phyloP scores from a whole-genome alignment of 2,113 vertebrate genomes.

The Pygoscelis adeliae region DNA sequence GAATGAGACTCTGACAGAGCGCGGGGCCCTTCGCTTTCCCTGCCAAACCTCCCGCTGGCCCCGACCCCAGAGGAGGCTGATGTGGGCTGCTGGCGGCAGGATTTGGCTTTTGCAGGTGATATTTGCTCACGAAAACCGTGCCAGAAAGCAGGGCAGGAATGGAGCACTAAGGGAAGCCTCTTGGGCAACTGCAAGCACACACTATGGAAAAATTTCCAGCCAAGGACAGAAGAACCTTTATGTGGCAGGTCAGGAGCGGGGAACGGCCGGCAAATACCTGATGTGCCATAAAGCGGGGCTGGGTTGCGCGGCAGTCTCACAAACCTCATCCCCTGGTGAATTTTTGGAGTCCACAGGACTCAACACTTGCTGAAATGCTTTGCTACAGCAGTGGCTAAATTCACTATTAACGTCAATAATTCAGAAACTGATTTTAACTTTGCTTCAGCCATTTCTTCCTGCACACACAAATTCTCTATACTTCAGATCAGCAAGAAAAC shows the following conservation, averaged over 20 bases:
- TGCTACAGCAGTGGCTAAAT: not conserved
- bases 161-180: not conserved
- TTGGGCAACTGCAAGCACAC: not conserved
- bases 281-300: not conserved
- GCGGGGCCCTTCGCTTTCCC: rapidly evolving
- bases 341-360: not conserved
- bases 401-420: not conserved
- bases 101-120: not conserved
- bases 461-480: not conserved
- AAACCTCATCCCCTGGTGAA: not conserved
- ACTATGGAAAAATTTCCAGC: not conserved
- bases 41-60: not conserved
- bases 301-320: not conserved
- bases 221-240: not conserved
- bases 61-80: not conserved
- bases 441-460: not conserved
- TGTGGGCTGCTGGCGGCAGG: not conserved
- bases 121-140: not conserved
- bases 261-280: not conserved
- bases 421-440: not conserved
- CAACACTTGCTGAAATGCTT: not conserved
- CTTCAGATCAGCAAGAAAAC: not conserved
- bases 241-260: not conserved
- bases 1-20: too few species aligned
- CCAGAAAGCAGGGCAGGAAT: not conserved